Conservation (phyloP, 2,113 vertebrate genomes). For the Tychaedon coryphoeus region DNA sequence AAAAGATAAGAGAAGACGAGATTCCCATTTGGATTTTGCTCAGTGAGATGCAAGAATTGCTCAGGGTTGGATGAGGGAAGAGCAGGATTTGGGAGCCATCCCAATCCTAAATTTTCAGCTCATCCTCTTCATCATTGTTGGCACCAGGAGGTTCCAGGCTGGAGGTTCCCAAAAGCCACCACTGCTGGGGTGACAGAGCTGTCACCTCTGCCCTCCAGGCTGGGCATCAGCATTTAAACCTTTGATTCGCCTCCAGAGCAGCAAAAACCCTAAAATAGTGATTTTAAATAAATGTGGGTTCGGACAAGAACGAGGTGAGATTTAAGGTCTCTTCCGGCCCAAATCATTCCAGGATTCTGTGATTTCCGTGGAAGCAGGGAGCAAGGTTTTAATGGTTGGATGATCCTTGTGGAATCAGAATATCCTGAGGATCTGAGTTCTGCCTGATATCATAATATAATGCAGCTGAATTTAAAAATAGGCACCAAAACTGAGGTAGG, state of each 20-base stretch:
- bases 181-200: neutral
- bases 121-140: neutral
- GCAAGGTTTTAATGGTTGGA: too few relatives aligned
- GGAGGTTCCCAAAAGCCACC: neutral
- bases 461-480: fast-evolving
- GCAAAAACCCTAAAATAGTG: neutral
- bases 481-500: neutral
- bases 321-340: neutral
- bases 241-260: neutral
- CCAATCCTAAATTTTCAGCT: neutral
- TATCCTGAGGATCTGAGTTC: neutral
- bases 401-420: neutral
- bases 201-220: neutral
- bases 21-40: neutral
- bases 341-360: neutral
- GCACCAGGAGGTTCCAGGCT: neutral
- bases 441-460: fast-evolving
- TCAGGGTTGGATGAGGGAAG: neutral
- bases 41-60: neutral
- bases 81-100: neutral
- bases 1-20: neutral
- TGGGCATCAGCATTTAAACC: neutral
- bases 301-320: neutral
- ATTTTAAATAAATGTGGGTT: fast-evolving
- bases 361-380: neutral